Base-by-base conservation (phyloP, 2,113 vertebrate species). In the Chunga burmeisteri region DNA sequence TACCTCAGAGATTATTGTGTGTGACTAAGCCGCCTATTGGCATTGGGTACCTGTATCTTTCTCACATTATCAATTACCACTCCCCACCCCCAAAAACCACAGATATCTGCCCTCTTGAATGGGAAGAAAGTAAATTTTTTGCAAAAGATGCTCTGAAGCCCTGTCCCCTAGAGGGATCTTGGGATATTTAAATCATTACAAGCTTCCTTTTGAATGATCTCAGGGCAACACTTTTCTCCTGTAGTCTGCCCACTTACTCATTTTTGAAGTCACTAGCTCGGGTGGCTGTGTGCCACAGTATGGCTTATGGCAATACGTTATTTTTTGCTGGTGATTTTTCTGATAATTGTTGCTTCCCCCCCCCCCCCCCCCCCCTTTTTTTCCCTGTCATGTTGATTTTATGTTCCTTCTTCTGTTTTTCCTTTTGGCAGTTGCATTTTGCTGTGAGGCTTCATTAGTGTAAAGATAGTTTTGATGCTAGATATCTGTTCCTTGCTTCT, bases 281-380 rank as follows among this genome's bases (percentile, higher is more conserved):
- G 36, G 32, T 50, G 25, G 5, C 16, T 71, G 3, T 59, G 23
- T 67, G 21, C 29, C 30, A 75, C 40, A n/a, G 13, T 36, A 47
- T 1, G 34, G 17, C 19, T 90, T 38, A 78, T 23, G 14, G 11
- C 15, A 83, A 21, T 4, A 46, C 49, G 5, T 30, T 36, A 11
- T 32, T 61, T 44, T 59, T 71, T 89, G 2, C 8, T 59, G 27
- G 29, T 13, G 8, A 10, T 49, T 75, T 86, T 67, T 47, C 22
- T 67, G 7, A 38, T n/a, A 53, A 67, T 78, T 81, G 25, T 12
- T 4, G 1, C 2, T 2, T 6, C 11, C 1, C 0, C 2, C 1
- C 3, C 7, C 0, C 0, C 6, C 3, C 6, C 8, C 7, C 0
- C 0, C 6, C 3, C 6, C 8, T 3, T 22, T 53, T 29, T 53